Evolutionary conservation across 2,888 invertebrate genomes (phyloP), one percentile per base, ranked within the genome.

Genomic region (Macrophya alboannulata): DNA sequence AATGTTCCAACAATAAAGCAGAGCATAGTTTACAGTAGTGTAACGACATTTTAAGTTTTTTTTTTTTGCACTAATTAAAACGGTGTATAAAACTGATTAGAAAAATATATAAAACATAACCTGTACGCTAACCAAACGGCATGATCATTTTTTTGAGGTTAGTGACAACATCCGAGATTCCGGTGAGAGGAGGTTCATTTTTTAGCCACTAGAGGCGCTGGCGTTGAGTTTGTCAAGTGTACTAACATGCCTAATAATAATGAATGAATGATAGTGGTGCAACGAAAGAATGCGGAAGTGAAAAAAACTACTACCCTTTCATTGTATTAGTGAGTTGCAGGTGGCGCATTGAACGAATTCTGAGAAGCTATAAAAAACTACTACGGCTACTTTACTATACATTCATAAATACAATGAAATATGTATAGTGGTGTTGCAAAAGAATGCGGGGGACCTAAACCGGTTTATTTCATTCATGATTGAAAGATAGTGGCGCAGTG

Each of bases 1-100:
- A 98, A 93, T 97, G 96, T 93, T 98, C 97, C 84, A 95, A 94
- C 84, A 98, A 94, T 89, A 98, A 95, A 85, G 96, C 95, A 0
- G 96, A 96, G 88, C 97, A 96, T 74, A 97, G 94, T 90, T 96
- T 96, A 6, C 96, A 96, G 87, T 96, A 95, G 90, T 96, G 96
- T 86, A 95, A 94, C 15, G 97, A 97, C 98, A 98, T 97, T 90
- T 15, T 37, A 31, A n/a, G n/a, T n/a, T n/a, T n/a, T n/a, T n/a
- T 37, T 55, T 48, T 37, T 6, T 15, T 10, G 17, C 6, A 21
- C 3, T 62, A 40, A 21, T 43, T 21, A 4, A 62, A 21, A 62
- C 25, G 5, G 21, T 9, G 0, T 21, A 62, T 8, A 81, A 59
- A 62, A 62, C 15, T 81, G 15, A 40, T 43, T 51, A n/a, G 1